Base-by-base conservation (phyloP, 2,797 vertebrate genomes). In the Arctocebus calabarensis region DNA sequence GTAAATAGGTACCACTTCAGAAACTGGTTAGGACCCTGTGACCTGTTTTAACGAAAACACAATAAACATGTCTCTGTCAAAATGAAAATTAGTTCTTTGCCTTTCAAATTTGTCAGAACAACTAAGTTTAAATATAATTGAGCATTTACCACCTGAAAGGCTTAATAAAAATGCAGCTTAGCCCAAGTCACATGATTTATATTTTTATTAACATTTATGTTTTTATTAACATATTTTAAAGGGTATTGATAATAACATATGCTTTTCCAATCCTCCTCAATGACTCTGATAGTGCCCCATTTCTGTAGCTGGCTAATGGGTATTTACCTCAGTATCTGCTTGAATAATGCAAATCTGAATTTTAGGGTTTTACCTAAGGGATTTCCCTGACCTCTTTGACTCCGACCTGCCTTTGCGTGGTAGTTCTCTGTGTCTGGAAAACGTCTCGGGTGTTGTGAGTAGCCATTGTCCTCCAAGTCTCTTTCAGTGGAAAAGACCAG, bases 61-160 rank as follows among this genome's bases (percentile, higher is more conserved):
- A 75, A 77, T 83, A 95, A 97, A 84, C 59, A 88, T n/a, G 62
- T 94, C 75, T 84, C 74, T 94, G 71, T 85, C 82, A 93, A 90
- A 92, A 74, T 37, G 94, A 87, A 96, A 96, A 90, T 89, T 22
- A 62, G 61, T 57, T 84, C 27, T 89, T 84, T 95, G 71, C 48
- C 70, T 91, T 96, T 88, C 85, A 73, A 73, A 90, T 57, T 78
- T 75, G 64, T 93, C 62, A 93, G 73, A 97, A 23, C 78, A 93
- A 88, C 52, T 95, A 70, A 55, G 19, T 86, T 79, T 95, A 83
- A 71, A 52, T 85, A 34, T 78, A 82, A 16, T 16, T 14, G 14
- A 93, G 55, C 17, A 87, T 59, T 10, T 91, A 68, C 37, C 25
- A 71, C 10, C 64, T 89, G 71, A 91, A 84, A 81, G 71, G 1